These are phyloP conservation scores for Hoplodrina blanda DNA, from an alignment of 2,888 invertebrate genomes.

Conservation along the genomic window DNA sequence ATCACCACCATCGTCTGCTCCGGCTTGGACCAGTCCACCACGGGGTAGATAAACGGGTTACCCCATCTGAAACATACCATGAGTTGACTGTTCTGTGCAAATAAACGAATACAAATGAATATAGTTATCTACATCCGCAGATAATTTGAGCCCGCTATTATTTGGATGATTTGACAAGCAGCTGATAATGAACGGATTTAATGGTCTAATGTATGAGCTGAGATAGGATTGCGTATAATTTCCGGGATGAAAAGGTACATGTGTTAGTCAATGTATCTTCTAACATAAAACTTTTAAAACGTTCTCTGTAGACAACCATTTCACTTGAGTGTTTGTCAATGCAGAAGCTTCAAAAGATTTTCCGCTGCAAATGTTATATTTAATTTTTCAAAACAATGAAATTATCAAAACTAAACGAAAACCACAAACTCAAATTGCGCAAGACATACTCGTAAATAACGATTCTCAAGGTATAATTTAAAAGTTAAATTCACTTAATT, in stretches of 20 bases:
- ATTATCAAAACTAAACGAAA: neutral
- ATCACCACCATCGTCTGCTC: constrained; percentile 92
- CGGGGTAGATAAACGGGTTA: constrained; percentile 93
- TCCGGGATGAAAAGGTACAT: neutral
- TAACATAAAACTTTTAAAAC: neutral
- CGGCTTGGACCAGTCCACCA: constrained; percentile 95
- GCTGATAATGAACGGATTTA: constrained; percentile 16
- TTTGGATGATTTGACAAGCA: constrained; percentile 17
- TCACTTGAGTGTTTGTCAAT: neutral
- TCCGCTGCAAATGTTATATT: neutral
- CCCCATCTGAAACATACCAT: constrained; percentile 90
- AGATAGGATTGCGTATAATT: constrained; percentile 3
- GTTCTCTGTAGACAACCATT: neutral
- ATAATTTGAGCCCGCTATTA: neutral
- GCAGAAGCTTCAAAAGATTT: neutral
- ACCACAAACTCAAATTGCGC: neutral
- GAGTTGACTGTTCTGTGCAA: neutral
- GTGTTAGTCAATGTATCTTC: neutral
- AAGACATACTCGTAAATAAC: constrained; percentile 3
- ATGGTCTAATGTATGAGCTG: neutral
- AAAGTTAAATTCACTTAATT: neutral
- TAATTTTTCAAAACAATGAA: neutral
- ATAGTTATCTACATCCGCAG: constrained; percentile 3
- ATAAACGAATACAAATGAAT: constrained; percentile 8
- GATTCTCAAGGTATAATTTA: constrained; percentile 9